Evolutionary conservation across 1,140 invertebrate genomes (phyloP), one percentile per base, ranked within the genome.

Genomic region (Achatina immaculata): DNA sequence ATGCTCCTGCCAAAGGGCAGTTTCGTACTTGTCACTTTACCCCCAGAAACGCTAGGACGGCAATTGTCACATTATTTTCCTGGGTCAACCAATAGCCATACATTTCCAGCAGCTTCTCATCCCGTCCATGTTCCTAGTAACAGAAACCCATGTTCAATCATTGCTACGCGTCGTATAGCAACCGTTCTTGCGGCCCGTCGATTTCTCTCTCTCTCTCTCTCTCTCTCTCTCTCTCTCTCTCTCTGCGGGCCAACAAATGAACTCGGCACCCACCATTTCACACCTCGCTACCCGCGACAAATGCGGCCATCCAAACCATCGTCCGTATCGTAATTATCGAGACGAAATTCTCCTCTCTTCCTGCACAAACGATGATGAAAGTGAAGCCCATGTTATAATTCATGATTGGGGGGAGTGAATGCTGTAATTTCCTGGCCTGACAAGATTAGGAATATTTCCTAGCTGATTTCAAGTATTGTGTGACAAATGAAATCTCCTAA

Each of bases 401-500:
- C 31, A 62, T 62, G 3, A 6, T 28, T 28, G 0, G 58, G 2
- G 1, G 6, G 16, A 31, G 58, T 11, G n/a, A n/a, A n/a, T n/a
- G 6, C 31, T 62, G 58, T 19, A 62, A 62, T 62, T 62, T 62
- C 58, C 58, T 28, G 58, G 28, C 31, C 58, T 62, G 58, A 4
- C 28, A 28, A 31, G 58, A 62, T 62, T 28, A 34, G 58, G 31
- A 62, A 62, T 62, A n/a, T 62, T 62, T 62, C 58, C 21, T n/a
- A 9, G 3, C 28, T 19, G 28, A 31, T 62, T 62, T 28, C n/a
- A 4, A 62, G n/a, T 28, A 62, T 62, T 62, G 58, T 62, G 28
- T 62, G 58, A 62, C 58, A 62, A 62, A 62, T 62, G 28, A 28
- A 71, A 71, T 43, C 36, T 9, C 38, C 36, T 38, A 42, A 71